Conservation (phyloP, 2,888 invertebrate species). For the Pristionchus arcanus region DNA sequence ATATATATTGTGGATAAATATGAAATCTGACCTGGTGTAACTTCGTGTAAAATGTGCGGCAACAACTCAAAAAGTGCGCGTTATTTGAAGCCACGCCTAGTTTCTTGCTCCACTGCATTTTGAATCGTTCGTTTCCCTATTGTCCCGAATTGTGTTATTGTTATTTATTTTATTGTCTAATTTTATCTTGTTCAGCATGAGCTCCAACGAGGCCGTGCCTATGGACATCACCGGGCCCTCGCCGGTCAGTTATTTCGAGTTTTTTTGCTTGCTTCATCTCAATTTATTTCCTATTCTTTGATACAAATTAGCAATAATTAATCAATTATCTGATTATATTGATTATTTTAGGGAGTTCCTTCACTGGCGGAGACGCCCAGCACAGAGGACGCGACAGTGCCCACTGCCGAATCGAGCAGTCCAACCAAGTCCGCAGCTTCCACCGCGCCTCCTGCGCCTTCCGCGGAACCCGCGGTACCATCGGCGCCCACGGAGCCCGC, state of each 20-base stretch:
- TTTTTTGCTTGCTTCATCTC: background rate
- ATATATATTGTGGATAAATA: background rate
- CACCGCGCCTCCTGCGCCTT: background rate
- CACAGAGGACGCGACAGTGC: background rate
- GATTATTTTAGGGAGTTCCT: background rate
- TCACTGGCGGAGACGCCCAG: background rate
- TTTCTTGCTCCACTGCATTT: background rate
- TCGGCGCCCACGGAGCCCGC: background rate
- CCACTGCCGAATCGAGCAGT: background rate
- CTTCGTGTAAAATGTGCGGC: background rate
- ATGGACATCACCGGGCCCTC: constrained; percentile 2
- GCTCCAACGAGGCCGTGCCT: constrained; percentile 10
- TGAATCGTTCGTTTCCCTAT: too few species aligned
- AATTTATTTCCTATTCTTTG: background rate
- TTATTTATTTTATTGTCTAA: background rate
- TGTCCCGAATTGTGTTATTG: background rate
- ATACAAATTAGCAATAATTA: background rate
- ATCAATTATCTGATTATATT: background rate
- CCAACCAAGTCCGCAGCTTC: background rate
- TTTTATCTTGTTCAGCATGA: background rate
- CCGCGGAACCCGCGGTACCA: background rate
- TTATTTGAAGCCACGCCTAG: background rate
- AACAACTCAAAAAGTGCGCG: background rate
- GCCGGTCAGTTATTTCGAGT: background rate
- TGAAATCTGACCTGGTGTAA: background rate